phyloP scores from a whole-genome alignment of 2,113 vertebrate genomes.

The Patagioenas fasciata region DNA sequence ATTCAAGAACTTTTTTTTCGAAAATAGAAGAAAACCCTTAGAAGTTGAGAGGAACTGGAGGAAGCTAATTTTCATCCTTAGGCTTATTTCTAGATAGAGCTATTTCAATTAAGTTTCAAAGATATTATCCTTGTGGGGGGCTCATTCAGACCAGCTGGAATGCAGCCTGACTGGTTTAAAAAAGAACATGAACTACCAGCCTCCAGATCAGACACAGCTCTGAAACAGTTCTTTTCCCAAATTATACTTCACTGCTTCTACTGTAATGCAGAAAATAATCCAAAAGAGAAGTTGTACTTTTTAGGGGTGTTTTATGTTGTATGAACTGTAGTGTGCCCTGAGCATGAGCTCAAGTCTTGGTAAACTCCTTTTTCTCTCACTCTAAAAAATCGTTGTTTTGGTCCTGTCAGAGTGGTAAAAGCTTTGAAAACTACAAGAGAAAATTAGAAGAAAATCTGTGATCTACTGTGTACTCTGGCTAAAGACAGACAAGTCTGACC shows the following conservation, averaged over 20 bases:
- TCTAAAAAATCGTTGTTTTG: background rate
- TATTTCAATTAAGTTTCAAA: background rate
- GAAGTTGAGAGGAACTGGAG: background rate
- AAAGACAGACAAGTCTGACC: background rate
- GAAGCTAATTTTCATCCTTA: background rate
- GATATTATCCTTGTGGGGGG: background rate
- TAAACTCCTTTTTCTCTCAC: background rate
- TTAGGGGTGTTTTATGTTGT: background rate
- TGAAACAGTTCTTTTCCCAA: background rate
- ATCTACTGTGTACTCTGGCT: background rate
- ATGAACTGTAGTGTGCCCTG: rapidly evolving
- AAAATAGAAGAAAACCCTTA: background rate
- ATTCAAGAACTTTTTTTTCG: background rate
- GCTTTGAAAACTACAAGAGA: background rate
- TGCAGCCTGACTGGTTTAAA: slow-evolving; percentile 16
- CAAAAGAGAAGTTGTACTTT: background rate
- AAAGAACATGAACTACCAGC: background rate
- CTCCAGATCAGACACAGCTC: background rate
- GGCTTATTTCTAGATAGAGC: background rate
- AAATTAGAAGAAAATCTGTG: background rate
- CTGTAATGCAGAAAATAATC: background rate
- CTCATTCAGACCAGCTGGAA: slow-evolving; percentile 26
- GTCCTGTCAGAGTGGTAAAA: background rate
- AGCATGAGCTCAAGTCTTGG: background rate
- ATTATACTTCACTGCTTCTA: background rate